Evolutionary conservation across 2,113 vertebrate species (phyloP).

Genomic region (Eretmochelys imbricata): DNA sequence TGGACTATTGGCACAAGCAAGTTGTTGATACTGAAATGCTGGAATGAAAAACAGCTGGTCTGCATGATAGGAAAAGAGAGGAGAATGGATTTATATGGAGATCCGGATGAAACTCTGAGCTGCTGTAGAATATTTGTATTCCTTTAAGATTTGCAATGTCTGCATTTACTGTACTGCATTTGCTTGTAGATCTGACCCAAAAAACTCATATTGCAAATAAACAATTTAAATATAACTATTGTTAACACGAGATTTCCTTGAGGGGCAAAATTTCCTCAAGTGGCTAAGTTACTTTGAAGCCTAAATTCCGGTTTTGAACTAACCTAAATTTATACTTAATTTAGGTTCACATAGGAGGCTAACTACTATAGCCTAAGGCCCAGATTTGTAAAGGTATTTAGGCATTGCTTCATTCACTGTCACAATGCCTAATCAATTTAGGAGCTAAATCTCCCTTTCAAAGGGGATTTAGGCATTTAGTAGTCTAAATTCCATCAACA

Average conservation of each 20-base stretch:
- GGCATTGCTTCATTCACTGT: not conserved
- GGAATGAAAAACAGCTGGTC: slow-evolving; percentile 26
- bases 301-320: not conserved
- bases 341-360: not conserved
- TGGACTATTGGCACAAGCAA: not conserved
- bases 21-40: not conserved
- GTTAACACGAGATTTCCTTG: not conserved
- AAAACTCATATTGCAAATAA: not conserved
- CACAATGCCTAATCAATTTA: not conserved
- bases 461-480: not conserved
- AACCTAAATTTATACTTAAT: not conserved
- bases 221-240: not conserved
- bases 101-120: slow-evolving; percentile 6
- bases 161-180: not conserved
- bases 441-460: not conserved
- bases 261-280: not conserved
- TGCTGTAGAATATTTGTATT: not conserved
- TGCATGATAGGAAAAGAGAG: not conserved
- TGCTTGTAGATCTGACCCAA: not conserved
- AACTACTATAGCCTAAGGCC: not conserved
- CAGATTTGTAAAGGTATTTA: not conserved
- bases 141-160: not conserved
- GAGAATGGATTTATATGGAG: not conserved
- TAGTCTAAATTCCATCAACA: not conserved
- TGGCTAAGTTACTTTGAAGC: not conserved